Base-by-base conservation (phyloP, 2,888 invertebrate species). In the Xestoiulus laeticollis region DNA sequence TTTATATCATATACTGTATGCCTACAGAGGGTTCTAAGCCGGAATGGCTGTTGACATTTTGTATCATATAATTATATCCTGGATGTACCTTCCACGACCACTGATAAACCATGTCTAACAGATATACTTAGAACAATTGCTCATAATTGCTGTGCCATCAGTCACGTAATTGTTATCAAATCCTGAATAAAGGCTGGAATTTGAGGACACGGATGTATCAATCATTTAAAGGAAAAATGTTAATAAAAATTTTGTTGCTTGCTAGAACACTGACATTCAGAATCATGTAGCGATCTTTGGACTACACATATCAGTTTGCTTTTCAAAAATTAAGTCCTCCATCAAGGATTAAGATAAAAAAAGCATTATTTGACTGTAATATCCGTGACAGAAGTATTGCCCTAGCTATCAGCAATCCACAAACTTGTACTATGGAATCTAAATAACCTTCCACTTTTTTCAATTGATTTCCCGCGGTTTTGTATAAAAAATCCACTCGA, bases 61-160 rank as follows among this genome's bases (percentile, higher is more conserved):
- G 48, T 48, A 48, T 48, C 14, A 48, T 43, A 43, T 8, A 43
- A 43, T 16, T 59, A 59, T n/a, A 59, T 59, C 59, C 59, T 59
- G 59, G 59, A 59, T 14, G 59, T 59, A n/a, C 59, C n/a, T 59
- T 59, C 59, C 59, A n/a, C 59, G 59, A n/a, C n/a, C 59, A n/a
- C 59, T 48, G 59, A 59, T 59, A 19, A n/a, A 59, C 19, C 59
- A 59, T n/a, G 19, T 59, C 59, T 59, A 59, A 59, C 19, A 59
- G n/a, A 48, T 38, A 38, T 38, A 38, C 38, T 38, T 38, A 48
- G 2, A 48, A 48, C 48, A 48, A 16, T 59, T 59, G 59, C n/a
- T n/a, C n/a, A n/a, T 19, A 59, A 59, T n/a, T 19, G 59, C n/a
- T n/a, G n/a, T 59, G 59, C 59, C 59, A 59, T n/a, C n/a, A 59